These are phyloP conservation scores for Trichomalopsis sarcophagae DNA, from an alignment of 1,140 invertebrate genomes.

Conservation along the genomic window DNA sequence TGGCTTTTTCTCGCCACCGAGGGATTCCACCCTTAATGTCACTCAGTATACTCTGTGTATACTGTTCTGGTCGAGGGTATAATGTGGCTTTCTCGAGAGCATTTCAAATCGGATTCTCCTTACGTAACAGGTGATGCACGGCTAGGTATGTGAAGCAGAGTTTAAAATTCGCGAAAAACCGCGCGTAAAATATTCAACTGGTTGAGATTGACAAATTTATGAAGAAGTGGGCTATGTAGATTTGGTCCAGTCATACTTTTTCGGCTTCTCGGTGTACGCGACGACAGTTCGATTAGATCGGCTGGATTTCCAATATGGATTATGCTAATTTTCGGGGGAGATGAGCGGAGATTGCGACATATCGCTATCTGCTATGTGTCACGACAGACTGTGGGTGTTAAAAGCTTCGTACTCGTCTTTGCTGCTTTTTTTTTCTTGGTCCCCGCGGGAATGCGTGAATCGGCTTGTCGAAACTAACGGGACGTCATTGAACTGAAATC, in stretches of 20 bases:
- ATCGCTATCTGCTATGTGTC: not conserved
- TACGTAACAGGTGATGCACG: too few relatives aligned
- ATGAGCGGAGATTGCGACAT: not conserved
- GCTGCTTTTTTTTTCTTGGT: conserved; percentile 47
- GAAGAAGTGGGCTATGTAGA: not conserved
- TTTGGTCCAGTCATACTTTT: not conserved
- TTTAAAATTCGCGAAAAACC: too few relatives aligned
- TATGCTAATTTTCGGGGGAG: not conserved
- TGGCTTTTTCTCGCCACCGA: not conserved
- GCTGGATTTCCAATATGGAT: not conserved
- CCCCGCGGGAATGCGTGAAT: not conserved
- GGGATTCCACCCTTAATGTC: not conserved
- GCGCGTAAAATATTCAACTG: too few relatives aligned
- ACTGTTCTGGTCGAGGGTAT: too few relatives aligned
- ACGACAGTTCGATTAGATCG: not conserved
- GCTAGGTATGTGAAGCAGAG: too few relatives aligned
- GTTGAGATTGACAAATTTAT: too few relatives aligned
- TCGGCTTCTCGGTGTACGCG: not conserved
- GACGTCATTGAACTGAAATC: conserved; percentile 40
- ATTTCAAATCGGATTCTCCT: too few relatives aligned
- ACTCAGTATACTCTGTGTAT: too few relatives aligned
- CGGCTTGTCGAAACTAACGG: conserved; percentile 41
- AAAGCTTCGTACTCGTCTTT: conserved; percentile 48
- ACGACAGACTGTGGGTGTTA: not conserved
- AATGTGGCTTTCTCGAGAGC: too few relatives aligned